Percentiles rank a stretch among this genome's conserved stretches.
phyloP scores from a whole-genome alignment of 2,113 vertebrate species.

The Megaceryle torquata region DNA sequence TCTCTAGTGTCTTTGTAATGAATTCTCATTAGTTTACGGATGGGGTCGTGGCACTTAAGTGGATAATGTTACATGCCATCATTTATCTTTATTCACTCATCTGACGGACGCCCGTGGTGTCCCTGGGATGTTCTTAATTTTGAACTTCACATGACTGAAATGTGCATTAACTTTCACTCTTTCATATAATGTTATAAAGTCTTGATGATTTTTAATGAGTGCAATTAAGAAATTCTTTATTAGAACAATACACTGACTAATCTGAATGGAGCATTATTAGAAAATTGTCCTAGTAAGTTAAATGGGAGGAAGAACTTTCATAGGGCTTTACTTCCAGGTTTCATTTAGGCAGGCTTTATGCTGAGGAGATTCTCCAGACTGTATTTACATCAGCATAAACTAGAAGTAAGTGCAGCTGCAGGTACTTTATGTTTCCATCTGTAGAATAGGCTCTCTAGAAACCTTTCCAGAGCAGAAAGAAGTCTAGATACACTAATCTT shows the following conservation, averaged over 20 bases:
- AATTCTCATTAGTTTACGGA: conserved; percentile 66
- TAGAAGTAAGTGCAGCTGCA: background rate
- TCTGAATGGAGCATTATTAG: background rate
- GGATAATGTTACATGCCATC: background rate
- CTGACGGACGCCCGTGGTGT: background rate
- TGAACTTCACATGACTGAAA: background rate
- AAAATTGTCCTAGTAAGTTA: background rate
- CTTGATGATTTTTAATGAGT: background rate
- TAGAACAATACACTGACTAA: background rate
- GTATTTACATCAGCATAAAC: background rate
- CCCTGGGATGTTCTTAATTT: conserved; percentile 7
- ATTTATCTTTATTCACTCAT: conserved; percentile 29
- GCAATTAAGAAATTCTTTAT: conserved; percentile 1
- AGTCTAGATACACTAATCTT: background rate
- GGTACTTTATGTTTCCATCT: background rate
- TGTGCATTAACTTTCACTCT: background rate
- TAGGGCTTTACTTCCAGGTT: background rate
- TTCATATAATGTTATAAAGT: background rate
- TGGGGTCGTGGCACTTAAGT: background rate
- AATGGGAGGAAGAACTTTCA: background rate
- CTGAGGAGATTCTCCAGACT: background rate
- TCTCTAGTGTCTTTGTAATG: conserved; percentile 49
- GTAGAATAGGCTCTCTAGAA: background rate
- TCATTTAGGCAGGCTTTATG: background rate
- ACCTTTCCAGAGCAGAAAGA: background rate